Conservation (phyloP, 2,113 vertebrate genomes). For the Ovis canadensis region DNA sequence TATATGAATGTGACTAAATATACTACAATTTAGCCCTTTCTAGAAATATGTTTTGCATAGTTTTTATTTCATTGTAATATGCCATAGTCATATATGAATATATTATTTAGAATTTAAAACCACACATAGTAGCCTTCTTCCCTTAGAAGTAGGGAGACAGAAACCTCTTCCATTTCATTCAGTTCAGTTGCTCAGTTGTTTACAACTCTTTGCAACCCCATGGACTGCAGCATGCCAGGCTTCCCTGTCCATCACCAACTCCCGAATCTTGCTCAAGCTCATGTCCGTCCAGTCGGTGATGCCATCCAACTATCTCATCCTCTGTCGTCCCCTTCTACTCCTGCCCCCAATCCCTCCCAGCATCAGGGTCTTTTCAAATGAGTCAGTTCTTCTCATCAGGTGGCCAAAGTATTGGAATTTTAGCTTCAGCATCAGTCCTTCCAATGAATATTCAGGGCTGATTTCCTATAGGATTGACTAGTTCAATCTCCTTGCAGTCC, state of each 20-base stretch:
- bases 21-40: neutral
- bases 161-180: neutral
- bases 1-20: neutral
- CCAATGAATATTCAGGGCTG: neutral
- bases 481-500: neutral
- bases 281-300: fast-evolving
- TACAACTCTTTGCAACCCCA: neutral
- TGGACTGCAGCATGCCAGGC: neutral
- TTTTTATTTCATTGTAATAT: neutral
- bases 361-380: neutral
- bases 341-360: neutral
- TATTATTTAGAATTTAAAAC: constrained; percentile 41
- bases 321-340: neutral
- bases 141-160: neutral
- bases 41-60: neutral
- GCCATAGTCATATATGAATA: neutral
- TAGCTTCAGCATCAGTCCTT: neutral
- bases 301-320: neutral
- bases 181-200: neutral
- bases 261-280: neutral
- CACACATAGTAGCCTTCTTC: neutral
- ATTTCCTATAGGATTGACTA: neutral
- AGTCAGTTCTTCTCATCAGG: neutral
- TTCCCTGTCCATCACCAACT: neutral
- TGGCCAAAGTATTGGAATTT: neutral